Base-by-base conservation (phyloP, 2,888 invertebrate species). In the Andrena chrysosceles region DNA sequence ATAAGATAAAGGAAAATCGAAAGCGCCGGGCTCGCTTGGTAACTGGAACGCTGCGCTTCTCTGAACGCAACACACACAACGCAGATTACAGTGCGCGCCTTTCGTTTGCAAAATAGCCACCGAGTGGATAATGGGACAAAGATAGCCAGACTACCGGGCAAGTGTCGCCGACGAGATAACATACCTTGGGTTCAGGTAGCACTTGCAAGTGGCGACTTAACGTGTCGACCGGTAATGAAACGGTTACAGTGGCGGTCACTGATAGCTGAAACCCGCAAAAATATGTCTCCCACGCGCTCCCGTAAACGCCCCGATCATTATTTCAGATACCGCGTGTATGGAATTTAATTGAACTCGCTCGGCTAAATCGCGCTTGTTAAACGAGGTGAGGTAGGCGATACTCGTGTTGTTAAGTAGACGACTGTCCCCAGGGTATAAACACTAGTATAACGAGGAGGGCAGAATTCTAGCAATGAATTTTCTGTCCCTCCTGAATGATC, bases 141-240 rank as follows among this genome's bases (percentile, higher is more conserved):
- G 85, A 85, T 84, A 85, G 66, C 73, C 70, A 63, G 68, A 68
- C 71, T 54, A 29, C 76, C 69, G 72, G 56, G 69, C 69, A 74
- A 80, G 85, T 85, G 85, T 85, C 77, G 84, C 73, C 71, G 71
- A 31, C 31, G 63, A 84, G 85, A 84, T 85, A 85, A 84, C 80
- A 75, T 84, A 81, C 71, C 80, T 35, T 67, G 31, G 68, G 67
- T 59, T 80, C 77, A 69, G 77, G 77, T 85, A 71, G 74, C 80
- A 29, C 48, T 67, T 20, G 64, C 73, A 56, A 77, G 69, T 54
- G 67, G 33, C 48, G 31, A 71, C 71, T 71, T 84, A 84, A 84
- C 84, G 84, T 63, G 84, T 75, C 75, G 63, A 52, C 66, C 70
- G 49, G 70, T 63, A 77, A 83, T 83, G 70, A 78, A 77, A 83